Evolutionary conservation across 30 jellyfish, hydroid and myxozoan genomes (phyloP).

Genomic region (Hydractinia echinata): DNA sequence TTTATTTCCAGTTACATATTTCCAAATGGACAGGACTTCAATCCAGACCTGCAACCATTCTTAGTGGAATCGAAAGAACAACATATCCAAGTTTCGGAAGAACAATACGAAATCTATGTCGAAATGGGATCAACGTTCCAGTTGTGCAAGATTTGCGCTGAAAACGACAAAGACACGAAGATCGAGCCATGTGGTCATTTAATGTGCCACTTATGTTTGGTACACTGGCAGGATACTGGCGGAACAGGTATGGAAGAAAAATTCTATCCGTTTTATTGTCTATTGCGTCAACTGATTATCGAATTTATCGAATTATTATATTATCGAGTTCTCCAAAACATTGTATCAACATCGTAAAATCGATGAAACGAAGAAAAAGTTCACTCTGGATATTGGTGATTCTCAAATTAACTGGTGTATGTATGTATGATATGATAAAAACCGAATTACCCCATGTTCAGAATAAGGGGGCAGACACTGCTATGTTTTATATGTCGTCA

Average conservation of each 20-base stretch:
- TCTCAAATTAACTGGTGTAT: too few species aligned
- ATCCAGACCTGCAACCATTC: slow-evolving; percentile 69
- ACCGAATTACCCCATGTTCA: too few species aligned
- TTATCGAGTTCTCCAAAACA: too few species aligned
- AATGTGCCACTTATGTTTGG: slow-evolving; percentile 70
- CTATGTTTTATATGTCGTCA: too few species aligned
- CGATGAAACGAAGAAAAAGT: too few species aligned
- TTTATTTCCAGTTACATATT: slow-evolving; percentile 52
- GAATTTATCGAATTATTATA: too few species aligned
- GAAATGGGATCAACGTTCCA: slow-evolving; percentile 98
- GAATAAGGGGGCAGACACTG: too few species aligned
- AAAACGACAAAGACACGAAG: slow-evolving; percentile 80
- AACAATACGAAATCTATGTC: slow-evolving; percentile 84
- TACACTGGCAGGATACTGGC: slow-evolving; percentile 92
- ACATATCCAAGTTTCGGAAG: slow-evolving; percentile 77
- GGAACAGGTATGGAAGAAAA: slow-evolving; percentile 57
- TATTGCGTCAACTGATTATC: too few species aligned
- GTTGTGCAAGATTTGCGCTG: slow-evolving; percentile 94
- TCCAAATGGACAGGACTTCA: slow-evolving; percentile 81
- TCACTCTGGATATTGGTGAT: too few species aligned
- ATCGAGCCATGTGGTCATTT: slow-evolving; percentile 95
- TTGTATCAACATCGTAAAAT: too few species aligned
- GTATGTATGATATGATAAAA: too few species aligned
- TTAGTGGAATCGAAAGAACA: slow-evolving; percentile 59
- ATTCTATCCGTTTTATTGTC: too few species aligned